Evolutionary conservation across 2,888 invertebrate genomes (phyloP).

Genomic region (Melinaea marsaeus): DNA sequence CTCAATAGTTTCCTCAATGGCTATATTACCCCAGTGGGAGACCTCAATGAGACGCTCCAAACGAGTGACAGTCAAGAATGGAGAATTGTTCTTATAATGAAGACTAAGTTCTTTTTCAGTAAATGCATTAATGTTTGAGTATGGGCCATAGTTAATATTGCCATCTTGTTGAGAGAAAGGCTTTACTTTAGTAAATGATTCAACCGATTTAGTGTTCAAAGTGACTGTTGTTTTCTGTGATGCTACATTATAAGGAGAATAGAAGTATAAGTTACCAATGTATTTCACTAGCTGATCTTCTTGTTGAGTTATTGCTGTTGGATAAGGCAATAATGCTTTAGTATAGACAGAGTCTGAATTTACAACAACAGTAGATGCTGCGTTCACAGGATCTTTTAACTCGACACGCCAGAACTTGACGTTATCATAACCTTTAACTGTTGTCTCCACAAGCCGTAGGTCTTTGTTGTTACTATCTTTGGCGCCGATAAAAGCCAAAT

Average conservation of each 20-base stretch:
- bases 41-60: slow-evolving; percentile 94
- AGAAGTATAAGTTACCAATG: slow-evolving; percentile 89
- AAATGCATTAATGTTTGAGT: slow-evolving; percentile 82
- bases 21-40: slow-evolving; percentile 99
- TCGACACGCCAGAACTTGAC: slow-evolving; percentile 77
- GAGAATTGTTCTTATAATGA: slow-evolving; percentile 97
- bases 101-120: slow-evolving; percentile 82
- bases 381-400: slow-evolving; percentile 78
- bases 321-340: slow-evolving; percentile 89
- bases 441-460: slow-evolving; percentile 71
- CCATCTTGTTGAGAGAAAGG: slow-evolving; percentile 88
- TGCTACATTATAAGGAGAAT: slow-evolving; percentile 87
- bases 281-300: slow-evolving; percentile 96
- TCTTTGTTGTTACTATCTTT: slow-evolving; percentile 80
- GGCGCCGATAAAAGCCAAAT: slow-evolving; percentile 86
- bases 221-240: slow-evolving; percentile 90
- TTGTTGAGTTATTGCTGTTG: slow-evolving; percentile 91
- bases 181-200: slow-evolving; percentile 88
- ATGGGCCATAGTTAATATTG: slow-evolving; percentile 93
- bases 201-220: slow-evolving; percentile 87
- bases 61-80: slow-evolving; percentile 94
- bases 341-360: slow-evolving; percentile 86
- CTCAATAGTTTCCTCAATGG: slow-evolving; percentile 96
- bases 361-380: slow-evolving; percentile 78
- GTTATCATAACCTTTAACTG: slow-evolving; percentile 71